A percentile compares a stretch with the other conserved stretches of the same genome.
Evolutionary conservation across 2,797 vertebrate genomes (phyloP).

Genomic region (Pterois miles): DNA sequence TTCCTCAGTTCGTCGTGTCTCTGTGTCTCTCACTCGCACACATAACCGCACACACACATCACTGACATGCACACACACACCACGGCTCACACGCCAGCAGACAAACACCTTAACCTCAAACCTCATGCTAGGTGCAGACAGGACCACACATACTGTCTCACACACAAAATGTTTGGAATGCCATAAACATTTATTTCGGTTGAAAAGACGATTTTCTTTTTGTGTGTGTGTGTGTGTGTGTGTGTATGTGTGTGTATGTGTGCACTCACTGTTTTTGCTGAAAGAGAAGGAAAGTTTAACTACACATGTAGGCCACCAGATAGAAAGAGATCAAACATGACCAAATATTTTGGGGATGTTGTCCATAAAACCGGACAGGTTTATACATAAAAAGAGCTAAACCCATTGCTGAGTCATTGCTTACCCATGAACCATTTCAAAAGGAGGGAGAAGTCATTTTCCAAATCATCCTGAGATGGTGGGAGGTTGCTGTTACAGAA

Average conservation of each 20-base stretch:
- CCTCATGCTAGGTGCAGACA: slow-evolving; percentile 79
- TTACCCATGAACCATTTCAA: slow-evolving; percentile 30
- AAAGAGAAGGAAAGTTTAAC: slow-evolving; percentile 65
- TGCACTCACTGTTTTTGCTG: slow-evolving; percentile 36
- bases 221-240: neutral
- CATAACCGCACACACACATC: neutral
- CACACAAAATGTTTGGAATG: slow-evolving; percentile 84
- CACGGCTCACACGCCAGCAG: slow-evolving; percentile 57
- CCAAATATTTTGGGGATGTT: slow-evolving; percentile 71
- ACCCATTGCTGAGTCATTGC: slow-evolving; percentile 38
- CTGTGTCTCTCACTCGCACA: neutral
- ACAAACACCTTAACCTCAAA: slow-evolving; percentile 82
- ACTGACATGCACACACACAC: slow-evolving; percentile 21
- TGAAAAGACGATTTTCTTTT: slow-evolving; percentile 66
- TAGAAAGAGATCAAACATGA: slow-evolving; percentile 64
- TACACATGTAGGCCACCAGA: slow-evolving; percentile 66
- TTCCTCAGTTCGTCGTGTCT: slow-evolving; percentile 5
- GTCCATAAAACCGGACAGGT: slow-evolving; percentile 57
- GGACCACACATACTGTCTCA: slow-evolving; percentile 85
- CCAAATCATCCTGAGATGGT: neutral
- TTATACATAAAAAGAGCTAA: slow-evolving; percentile 48
- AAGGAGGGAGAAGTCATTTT: slow-evolving; percentile 4
- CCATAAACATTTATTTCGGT: slow-evolving; percentile 85
- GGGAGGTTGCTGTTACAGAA: neutral
- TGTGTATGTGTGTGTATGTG: neutral